Evolutionary conservation across 2,113 vertebrate species (phyloP).

Genomic region (Danio rerio): DNA sequence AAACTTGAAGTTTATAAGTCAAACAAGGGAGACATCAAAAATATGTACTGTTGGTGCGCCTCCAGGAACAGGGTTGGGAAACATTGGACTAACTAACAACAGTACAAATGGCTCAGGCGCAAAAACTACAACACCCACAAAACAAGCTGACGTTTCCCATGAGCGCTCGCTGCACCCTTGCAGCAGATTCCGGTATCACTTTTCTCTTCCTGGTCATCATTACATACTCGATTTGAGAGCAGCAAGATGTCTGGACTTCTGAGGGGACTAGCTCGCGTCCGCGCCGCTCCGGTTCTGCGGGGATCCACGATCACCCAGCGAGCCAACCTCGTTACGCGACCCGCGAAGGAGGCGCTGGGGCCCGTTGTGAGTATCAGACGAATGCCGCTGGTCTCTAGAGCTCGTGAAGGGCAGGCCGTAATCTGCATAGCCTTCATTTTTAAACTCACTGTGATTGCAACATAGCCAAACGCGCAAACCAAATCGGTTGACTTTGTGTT

Average conservation of each 20-base stretch:
- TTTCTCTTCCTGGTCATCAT: neutral
- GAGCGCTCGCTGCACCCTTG: neutral
- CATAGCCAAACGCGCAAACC: neutral
- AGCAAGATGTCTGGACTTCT: slow-evolving; percentile 60
- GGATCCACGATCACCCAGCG: slow-evolving; percentile 48
- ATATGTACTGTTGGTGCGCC: no score
- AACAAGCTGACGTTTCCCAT: slow-evolving; percentile 20
- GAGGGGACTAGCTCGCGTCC: slow-evolving; percentile 51
- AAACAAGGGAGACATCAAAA: no score
- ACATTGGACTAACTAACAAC: no score
- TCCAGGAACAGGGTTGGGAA: no score
- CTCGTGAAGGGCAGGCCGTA: neutral
- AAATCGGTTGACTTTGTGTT: neutral
- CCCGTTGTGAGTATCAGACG: slow-evolving; percentile 51
- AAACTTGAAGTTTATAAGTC: no score
- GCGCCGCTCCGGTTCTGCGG: slow-evolving; percentile 49
- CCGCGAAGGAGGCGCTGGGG: slow-evolving; percentile 51
- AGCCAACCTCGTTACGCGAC: slow-evolving; percentile 47
- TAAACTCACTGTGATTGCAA: neutral
- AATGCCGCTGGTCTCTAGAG: no score
- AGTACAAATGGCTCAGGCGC: neutral
- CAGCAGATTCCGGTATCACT: neutral
- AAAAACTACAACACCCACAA: slow-evolving; percentile 46
- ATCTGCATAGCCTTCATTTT: neutral
- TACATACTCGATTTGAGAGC: neutral